These are phyloP conservation scores for Kryptolebias ocellatus DNA, from an alignment of 2,797 vertebrate genomes.

Conservation along the genomic window DNA sequence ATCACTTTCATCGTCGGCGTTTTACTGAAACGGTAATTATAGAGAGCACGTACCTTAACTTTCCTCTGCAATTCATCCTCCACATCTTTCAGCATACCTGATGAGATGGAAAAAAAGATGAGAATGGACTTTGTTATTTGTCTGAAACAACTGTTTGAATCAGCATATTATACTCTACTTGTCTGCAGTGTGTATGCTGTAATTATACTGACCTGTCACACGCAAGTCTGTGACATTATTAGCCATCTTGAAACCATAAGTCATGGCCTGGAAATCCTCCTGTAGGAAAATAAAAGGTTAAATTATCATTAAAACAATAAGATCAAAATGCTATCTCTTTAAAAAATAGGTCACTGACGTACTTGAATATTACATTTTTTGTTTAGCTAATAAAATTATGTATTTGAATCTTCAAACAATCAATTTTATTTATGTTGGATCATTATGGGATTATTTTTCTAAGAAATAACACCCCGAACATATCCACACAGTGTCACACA, in stretches of 20 bases:
- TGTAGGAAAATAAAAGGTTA: slow-evolving; percentile 50
- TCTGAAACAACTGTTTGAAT: not conserved
- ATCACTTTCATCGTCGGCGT: not conserved
- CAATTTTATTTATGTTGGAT: not conserved
- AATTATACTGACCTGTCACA: slow-evolving; percentile 88
- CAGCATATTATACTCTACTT: not conserved
- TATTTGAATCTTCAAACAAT: not conserved
- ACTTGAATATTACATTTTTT: not conserved
- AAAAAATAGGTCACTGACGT: not conserved
- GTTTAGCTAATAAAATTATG: not conserved
- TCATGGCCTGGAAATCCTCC: slow-evolving; percentile 99
- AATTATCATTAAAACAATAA: slow-evolving; percentile 1
- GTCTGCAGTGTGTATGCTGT: not conserved
- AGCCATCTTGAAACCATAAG: slow-evolving; percentile 99
- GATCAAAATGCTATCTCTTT: not conserved
- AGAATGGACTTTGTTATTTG: not conserved
- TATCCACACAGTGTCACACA: slow-evolving; percentile 2
- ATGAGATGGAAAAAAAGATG: slow-evolving; percentile 1
- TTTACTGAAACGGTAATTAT: not conserved
- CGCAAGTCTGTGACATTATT: slow-evolving; percentile 97
- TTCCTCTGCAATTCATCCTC: slow-evolving; percentile 97
- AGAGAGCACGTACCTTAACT: slow-evolving; percentile 89
- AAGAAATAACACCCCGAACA: not conserved
- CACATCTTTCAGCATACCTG: slow-evolving; percentile 99
- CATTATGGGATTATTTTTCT: not conserved